Conservation (phyloP, 64 coral and sea anemone species). For the Actinia tenebrosa region DNA sequence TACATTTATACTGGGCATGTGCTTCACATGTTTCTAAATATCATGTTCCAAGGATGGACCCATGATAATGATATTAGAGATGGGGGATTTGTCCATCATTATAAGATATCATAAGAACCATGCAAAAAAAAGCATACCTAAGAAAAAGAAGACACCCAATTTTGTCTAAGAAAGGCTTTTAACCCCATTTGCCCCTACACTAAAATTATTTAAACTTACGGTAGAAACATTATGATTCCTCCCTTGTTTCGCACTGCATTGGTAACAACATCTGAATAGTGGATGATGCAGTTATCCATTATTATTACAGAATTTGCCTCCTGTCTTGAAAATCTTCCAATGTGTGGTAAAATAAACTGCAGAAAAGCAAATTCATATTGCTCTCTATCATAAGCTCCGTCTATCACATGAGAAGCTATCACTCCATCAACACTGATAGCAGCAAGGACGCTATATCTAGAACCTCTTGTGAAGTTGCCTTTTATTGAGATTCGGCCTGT, state of each 20-base stretch:
- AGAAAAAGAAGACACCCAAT: not conserved
- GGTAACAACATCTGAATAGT: slow-evolving; percentile 21
- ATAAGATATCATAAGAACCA: too few relatives aligned
- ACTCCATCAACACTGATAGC: slow-evolving; percentile 7
- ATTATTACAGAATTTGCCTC: slow-evolving; percentile 32
- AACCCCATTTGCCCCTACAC: not conserved
- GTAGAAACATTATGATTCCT: slow-evolving; percentile 38
- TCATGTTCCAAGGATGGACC: not conserved
- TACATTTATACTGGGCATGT: not conserved
- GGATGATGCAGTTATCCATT: slow-evolving; percentile 46
- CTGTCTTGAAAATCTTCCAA: slow-evolving; percentile 27
- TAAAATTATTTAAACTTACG: slow-evolving; percentile 20
- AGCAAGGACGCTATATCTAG: slow-evolving; percentile 19
- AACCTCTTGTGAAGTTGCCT: slow-evolving; percentile 24
- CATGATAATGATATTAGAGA: not conserved
- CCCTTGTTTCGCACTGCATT: slow-evolving; percentile 18
- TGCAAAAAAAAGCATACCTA: not conserved
- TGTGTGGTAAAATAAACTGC: not conserved
- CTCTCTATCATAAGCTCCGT: slow-evolving; percentile 22
- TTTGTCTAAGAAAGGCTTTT: too few relatives aligned
- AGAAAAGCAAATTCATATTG: slow-evolving; percentile 31
- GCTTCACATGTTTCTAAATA: not conserved
- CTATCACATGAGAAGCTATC: not conserved
- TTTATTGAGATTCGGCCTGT: slow-evolving; percentile 9
- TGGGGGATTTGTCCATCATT: not conserved